Evolutionary conservation across 2,888 invertebrate species (phyloP).

Genomic region (Leptothorax acervorum): DNA sequence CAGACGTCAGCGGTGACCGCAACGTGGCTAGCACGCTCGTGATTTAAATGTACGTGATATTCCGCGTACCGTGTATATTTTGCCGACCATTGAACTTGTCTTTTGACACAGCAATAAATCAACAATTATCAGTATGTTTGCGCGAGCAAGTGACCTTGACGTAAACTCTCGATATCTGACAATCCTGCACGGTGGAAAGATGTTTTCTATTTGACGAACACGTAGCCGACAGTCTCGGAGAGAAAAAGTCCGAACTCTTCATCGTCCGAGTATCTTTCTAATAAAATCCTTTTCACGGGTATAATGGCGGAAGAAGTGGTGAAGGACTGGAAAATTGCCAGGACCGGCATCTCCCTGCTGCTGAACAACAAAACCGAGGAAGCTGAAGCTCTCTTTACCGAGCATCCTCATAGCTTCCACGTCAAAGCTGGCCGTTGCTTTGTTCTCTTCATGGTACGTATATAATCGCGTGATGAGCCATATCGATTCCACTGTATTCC

Average conservation of each 20-base stretch:
- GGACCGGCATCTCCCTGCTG: constrained; percentile 85
- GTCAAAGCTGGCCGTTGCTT: constrained; percentile 86
- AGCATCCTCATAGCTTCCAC: constrained; percentile 85
- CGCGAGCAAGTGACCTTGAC: constrained; percentile 6
- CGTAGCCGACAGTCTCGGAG: constrained; percentile 14
- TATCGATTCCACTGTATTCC: constrained; percentile 22
- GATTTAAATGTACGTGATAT: constrained; percentile 52
- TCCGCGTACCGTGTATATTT: not conserved
- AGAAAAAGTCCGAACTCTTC: not conserved
- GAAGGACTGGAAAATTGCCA: constrained; percentile 84
- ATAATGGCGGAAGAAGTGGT: constrained; percentile 59
- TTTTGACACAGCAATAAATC: not conserved
- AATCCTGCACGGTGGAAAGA: not conserved
- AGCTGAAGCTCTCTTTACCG: constrained; percentile 85
- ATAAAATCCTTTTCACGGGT: not conserved
- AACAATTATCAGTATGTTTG: constrained; percentile 3
- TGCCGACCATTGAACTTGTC: not conserved
- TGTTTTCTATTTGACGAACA: constrained; percentile 45
- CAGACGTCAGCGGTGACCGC: not conserved
- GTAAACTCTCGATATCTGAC: not conserved
- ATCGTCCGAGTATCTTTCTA: not conserved
- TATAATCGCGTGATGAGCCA: constrained; percentile 29
- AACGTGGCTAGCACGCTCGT: constrained; percentile 38
- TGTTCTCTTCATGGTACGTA: constrained; percentile 86
- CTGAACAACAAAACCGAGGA: constrained; percentile 86